phyloP scores from a whole-genome alignment of 2,797 vertebrate genomes.

The Bradypodion ventrale region DNA sequence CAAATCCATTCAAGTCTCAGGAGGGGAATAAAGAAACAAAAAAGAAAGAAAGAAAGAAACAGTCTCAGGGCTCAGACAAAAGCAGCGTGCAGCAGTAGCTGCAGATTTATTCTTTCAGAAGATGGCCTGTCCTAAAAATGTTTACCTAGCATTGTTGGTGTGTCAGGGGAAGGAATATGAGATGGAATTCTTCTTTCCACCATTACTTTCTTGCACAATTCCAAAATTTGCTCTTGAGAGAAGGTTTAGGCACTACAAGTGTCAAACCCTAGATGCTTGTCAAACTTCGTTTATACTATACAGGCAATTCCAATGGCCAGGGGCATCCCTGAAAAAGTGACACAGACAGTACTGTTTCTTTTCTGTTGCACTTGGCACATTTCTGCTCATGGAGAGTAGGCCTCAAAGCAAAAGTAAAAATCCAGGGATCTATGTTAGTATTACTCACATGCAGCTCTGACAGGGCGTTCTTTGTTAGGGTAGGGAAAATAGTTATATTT shows the following conservation, averaged over 20 bases:
- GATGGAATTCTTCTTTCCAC: slow-evolving; percentile 5
- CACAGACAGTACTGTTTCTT: not conserved
- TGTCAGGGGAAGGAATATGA: not conserved
- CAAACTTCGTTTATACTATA: not conserved
- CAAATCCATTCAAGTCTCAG: slow-evolving; percentile 77
- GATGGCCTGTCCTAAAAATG: slow-evolving; percentile 47
- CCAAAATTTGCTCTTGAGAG: not conserved
- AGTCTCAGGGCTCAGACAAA: slow-evolving; percentile 72
- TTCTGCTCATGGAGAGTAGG: not conserved
- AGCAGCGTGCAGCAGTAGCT: slow-evolving; percentile 67
- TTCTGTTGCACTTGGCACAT: slow-evolving; percentile 30
- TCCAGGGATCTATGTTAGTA: not conserved
- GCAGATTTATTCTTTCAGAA: slow-evolving; percentile 60
- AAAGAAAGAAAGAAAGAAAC: too few species aligned
- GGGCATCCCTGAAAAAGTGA: not conserved
- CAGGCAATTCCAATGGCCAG: not conserved
- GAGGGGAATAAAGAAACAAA: slow-evolving; percentile 75
- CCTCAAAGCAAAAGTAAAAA: not conserved
- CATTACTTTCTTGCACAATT: not conserved
- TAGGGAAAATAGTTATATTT: not conserved
- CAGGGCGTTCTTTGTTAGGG: not conserved
- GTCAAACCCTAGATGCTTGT: slow-evolving; percentile 4
- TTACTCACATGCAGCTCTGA: not conserved
- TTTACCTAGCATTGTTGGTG: slow-evolving; percentile 29
- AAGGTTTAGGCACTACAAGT: slow-evolving; percentile 5